phyloP scores from a whole-genome alignment of 1,140 invertebrate species.

The Drosophila tristis region DNA sequence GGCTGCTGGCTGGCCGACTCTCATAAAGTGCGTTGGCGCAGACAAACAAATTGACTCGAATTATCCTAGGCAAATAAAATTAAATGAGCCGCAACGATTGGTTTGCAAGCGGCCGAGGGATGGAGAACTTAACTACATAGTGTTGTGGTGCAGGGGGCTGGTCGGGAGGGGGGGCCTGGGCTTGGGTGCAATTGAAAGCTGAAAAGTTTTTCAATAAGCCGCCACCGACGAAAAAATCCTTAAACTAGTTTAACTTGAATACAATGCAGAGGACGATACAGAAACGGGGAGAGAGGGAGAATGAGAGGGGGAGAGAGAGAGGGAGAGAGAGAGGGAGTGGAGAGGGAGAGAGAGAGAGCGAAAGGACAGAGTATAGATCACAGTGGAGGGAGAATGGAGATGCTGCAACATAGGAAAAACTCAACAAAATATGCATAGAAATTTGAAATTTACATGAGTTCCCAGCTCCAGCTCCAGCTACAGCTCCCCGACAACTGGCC shows the following conservation, averaged over 20 bases:
- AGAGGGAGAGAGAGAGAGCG: neutral
- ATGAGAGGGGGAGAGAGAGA: neutral
- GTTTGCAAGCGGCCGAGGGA: neutral
- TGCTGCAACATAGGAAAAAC: constrained; percentile 47
- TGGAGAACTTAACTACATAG: constrained; percentile 32
- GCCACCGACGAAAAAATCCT: constrained; percentile 65
- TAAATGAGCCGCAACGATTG: constrained; percentile 69
- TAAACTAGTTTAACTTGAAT: constrained; percentile 75
- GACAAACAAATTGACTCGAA: constrained; percentile 75
- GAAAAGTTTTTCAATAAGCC: constrained; percentile 78
- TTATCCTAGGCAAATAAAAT: constrained; percentile 61
- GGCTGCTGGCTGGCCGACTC: neutral
- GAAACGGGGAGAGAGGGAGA: neutral
- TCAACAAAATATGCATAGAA: constrained; percentile 74
- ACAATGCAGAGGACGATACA: constrained; percentile 47
- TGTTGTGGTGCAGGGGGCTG: no score
- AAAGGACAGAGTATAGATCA: constrained; percentile 9
- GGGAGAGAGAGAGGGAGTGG: no score
- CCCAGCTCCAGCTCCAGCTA: neutral
- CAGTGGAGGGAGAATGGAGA: neutral
- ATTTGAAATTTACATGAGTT: constrained; percentile 63
- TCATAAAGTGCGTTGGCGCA: constrained; percentile 54
- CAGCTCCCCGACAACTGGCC: constrained; percentile 4
- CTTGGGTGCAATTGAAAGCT: constrained; percentile 4
- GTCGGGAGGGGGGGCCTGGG: neutral